These are phyloP conservation scores for Tapera naevia DNA, from an alignment of 2,797 vertebrate genomes.

Conservation along the genomic window DNA sequence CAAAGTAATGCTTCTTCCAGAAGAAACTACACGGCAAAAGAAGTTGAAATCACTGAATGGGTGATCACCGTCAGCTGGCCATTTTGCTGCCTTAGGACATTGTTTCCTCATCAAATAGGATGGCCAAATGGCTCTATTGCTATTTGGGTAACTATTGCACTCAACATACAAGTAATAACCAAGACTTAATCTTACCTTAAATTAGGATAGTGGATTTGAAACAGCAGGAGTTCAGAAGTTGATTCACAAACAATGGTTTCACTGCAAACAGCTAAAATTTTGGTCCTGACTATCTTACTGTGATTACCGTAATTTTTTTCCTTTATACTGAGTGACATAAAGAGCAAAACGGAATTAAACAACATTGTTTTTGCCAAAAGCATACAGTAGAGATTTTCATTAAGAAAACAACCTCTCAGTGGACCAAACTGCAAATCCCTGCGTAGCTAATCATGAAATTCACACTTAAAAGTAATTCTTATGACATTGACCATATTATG, in stretches of 20 bases:
- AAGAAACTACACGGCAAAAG: background rate
- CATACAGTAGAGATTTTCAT: background rate
- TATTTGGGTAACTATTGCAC: background rate
- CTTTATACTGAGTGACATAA: background rate
- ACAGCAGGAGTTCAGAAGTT: background rate
- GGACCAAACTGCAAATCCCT: background rate
- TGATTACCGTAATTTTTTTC: constrained; percentile 21
- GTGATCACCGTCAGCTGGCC: background rate
- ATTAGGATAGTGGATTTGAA: background rate
- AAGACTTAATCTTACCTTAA: constrained; percentile 12
- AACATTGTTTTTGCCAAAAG: background rate
- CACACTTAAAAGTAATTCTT: background rate
- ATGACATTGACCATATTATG: background rate
- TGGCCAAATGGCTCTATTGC: background rate
- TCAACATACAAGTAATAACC: background rate
- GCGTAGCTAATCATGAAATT: background rate
- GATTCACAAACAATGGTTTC: constrained; percentile 38
- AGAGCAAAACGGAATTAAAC: constrained; percentile 20
- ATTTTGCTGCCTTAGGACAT: background rate
- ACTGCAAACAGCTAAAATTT: constrained; percentile 3
- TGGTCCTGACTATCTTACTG: background rate
- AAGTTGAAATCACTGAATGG: background rate
- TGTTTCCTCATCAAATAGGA: background rate
- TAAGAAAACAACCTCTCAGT: background rate
- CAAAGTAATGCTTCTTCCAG: background rate